Evolutionary conservation across 2,797 vertebrate species (phyloP).

Genomic region (Melanotaenia maccullochi): DNA sequence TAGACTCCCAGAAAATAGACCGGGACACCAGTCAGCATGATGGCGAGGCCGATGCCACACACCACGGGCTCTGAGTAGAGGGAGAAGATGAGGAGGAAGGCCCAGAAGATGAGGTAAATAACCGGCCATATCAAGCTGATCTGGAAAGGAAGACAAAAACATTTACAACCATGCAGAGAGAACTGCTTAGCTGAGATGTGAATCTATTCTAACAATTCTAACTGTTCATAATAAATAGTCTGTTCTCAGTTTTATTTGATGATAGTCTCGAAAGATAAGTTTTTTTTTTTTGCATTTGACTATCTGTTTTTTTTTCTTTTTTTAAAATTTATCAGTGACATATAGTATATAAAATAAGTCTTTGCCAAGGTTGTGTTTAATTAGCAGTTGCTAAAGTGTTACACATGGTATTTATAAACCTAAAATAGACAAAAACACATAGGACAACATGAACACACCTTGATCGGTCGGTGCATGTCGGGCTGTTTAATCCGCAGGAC

Average conservation of each 20-base stretch:
- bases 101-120: constrained; percentile 94
- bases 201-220: too few species aligned
- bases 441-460: constrained; percentile 74
- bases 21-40: constrained; percentile 93
- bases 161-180: not conserved
- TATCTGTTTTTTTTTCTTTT: too few species aligned
- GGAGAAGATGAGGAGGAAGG: constrained; percentile 93
- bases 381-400: not conserved
- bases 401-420: not conserved
- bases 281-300: too few species aligned
- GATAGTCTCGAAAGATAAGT: too few species aligned
- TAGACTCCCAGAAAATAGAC: constrained; percentile 94
- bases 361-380: not conserved
- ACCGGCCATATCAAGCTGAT: constrained; percentile 90
- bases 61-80: constrained; percentile 93
- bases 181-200: not conserved
- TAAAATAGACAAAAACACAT: not conserved
- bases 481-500: constrained; percentile 90
- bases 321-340: too few species aligned
- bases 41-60: constrained; percentile 92
- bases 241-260: not conserved
- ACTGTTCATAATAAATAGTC: not conserved
- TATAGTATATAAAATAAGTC: too few species aligned
- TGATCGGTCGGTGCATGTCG: constrained; percentile 89
- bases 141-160: constrained; percentile 65